These are phyloP conservation scores for Carassius auratus DNA, from an alignment of 2,113 vertebrate genomes.

Conservation along the genomic window DNA sequence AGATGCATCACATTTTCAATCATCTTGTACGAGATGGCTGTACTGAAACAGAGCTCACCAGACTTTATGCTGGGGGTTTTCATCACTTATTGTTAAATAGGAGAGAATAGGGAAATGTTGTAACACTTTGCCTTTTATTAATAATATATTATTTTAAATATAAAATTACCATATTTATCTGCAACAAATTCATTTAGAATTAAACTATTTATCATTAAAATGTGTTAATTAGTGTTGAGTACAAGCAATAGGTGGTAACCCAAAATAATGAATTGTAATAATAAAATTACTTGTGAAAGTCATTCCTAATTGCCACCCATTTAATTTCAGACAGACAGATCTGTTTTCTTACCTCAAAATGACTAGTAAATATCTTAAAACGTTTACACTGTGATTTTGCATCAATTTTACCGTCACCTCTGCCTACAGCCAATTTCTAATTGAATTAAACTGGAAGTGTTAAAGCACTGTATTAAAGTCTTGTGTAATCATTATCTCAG, in stretches of 20 bases:
- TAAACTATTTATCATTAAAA: too few species aligned
- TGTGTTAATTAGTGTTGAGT: not conserved
- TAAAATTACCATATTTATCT: not conserved
- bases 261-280: not conserved
- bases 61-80: not conserved
- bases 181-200: not conserved
- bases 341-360: too few species aligned
- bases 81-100: not conserved
- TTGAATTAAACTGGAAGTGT: not conserved
- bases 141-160: not conserved
- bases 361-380: too few species aligned
- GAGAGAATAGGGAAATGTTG: not conserved
- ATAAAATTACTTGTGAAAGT: not conserved
- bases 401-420: not conserved
- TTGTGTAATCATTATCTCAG: not conserved
- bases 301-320: not conserved
- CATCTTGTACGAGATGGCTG: constrained; percentile 46
- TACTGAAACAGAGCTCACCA: not conserved
- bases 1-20: constrained; percentile 67
- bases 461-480: not conserved
- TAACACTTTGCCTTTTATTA: not conserved
- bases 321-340: not conserved
- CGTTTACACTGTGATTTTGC: not conserved
- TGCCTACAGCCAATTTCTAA: not conserved
- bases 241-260: not conserved